These are phyloP conservation scores for Sebastes aleutianus DNA, from an alignment of 2,797 vertebrate genomes.

Conservation along the genomic window DNA sequence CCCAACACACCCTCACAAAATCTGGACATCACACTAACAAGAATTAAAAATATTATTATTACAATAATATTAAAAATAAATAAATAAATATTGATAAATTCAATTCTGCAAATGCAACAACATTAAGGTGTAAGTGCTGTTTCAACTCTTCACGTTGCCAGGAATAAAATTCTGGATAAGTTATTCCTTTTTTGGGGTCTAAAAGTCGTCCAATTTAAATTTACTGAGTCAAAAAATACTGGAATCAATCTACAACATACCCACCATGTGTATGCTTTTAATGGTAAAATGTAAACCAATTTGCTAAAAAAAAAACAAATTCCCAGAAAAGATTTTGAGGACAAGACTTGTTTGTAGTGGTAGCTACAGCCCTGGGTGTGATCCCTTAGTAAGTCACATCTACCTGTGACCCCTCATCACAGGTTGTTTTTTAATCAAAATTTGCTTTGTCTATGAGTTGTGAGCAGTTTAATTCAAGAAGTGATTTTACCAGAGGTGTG, in stretches of 20 bases:
- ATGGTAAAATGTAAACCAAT: not conserved
- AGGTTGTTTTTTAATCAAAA: not conserved
- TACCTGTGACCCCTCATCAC: too few relatives aligned
- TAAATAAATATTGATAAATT: too few relatives aligned
- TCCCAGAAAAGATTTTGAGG: not conserved
- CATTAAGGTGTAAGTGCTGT: not conserved
- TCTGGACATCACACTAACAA: not conserved
- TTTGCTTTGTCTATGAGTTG: not conserved
- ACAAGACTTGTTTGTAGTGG: not conserved
- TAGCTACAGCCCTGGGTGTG: not conserved
- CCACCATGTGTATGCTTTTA: not conserved
- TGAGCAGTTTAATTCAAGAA: not conserved
- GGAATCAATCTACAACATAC: not conserved
- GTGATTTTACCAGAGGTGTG: too few relatives aligned
- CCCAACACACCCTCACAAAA: not conserved
- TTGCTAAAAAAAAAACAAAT: not conserved
- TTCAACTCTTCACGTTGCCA: not conserved
- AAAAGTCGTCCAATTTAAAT: not conserved
- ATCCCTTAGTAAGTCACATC: too few relatives aligned
- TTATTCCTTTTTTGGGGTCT: not conserved
- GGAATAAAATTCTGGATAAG: not conserved
- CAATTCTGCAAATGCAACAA: not conserved
- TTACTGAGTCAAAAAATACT: not conserved
- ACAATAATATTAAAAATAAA: too few relatives aligned
- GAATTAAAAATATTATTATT: not conserved